Base-by-base conservation (phyloP, 2,113 vertebrate species). In the Hydropotes inermis region DNA sequence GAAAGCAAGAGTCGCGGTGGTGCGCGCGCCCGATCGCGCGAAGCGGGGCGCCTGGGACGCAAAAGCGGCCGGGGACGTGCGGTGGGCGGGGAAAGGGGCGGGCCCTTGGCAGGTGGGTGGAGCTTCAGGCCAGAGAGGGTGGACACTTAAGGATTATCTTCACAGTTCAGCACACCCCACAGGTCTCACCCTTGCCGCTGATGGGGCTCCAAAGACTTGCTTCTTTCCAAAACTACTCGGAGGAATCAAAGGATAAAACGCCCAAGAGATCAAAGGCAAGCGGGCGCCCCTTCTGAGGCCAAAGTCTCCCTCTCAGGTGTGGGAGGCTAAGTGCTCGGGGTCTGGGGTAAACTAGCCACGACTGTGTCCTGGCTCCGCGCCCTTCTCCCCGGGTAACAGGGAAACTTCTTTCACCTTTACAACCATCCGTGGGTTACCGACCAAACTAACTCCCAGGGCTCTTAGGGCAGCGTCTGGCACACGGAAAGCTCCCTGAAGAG, bases 21-120 rank as follows among this genome's bases (percentile, higher is more conserved):
- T 0, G 1, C 0, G 1, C 0, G 3, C 1, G 61, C 85, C 81
- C 17, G n/a, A n/a, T n/a, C n/a, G 47, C 17, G 0, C 2, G 3
- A 43, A 74, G 70, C 11, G 13, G 21, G 36, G 36, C 5, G 5
- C 70, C 76, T 15, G 45, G 45, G 27, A 50, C 0, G 27, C n/a
- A 36, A 21, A 6, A 70, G n/a, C n/a, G 4, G n/a, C n/a, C 0
- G 0, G n/a, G n/a, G 36, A 43, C 6, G 52, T 23, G 33, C 3
- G 0, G 1, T 2, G 55, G 45, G 27, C 21, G 16, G 27, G 27
- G 16, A 52, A 6, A 7, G 3, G 5, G 27, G 17, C 11, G 39
- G 54, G 82, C 12, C 3, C 10, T 5, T 0, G 21, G 52, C 7
- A 5, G 45, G 11, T 0, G 0, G 58, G 74, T 30, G 1, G 12